Evolutionary conservation across 1,140 invertebrate species (phyloP), one percentile per base, ranked within the genome.

Genomic region (Polyergus mexicanus): DNA sequence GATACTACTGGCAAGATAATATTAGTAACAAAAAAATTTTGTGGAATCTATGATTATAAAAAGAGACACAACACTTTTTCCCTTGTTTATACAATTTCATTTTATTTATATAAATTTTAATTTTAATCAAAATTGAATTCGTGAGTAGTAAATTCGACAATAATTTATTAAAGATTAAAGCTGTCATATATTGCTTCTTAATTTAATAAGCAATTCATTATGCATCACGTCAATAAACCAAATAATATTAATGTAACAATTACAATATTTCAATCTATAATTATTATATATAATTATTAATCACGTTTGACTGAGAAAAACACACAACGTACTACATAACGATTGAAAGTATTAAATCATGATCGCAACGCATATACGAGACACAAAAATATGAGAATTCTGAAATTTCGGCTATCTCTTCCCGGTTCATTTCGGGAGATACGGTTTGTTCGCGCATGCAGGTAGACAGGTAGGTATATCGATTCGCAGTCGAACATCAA

Each of bases 381-480:
- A 22, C 22, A 7, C 13, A 11, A 74, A 60, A 60, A 62, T 35
- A 28, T 22, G 38, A 60, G 19, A 68, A 44, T 32, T 56, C n/a
- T 22, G 32, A 78, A 78, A 68, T 81, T 65, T 56, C 7, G 44
- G 35, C 47, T 56, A 66, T 84, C 47, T 28, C 66, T 89, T 88
- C 62, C n/a, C 83, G 71, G 69, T 76, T 16, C 58, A 38, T 22
- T 47, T 35, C 44, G 44, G 60, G 22, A 44, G 41, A 78, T 72
- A 83, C 85, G 44, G 77, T 76, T 71, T 13, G 88, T 69, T 63
- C 86, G 87, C 76, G 87, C 84, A 89, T 63, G 22, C 77, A 88
- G 88, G 71, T 86, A 83, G 85, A 71, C 77, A 88, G 87, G 38
- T 76, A 88, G 88, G 71, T 76, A 84, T 89, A 90, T 89, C 88